Evolutionary conservation across 2,113 vertebrate genomes (phyloP), one percentile per base, ranked within the genome.

Genomic region (Peromyscus polionotus): DNA sequence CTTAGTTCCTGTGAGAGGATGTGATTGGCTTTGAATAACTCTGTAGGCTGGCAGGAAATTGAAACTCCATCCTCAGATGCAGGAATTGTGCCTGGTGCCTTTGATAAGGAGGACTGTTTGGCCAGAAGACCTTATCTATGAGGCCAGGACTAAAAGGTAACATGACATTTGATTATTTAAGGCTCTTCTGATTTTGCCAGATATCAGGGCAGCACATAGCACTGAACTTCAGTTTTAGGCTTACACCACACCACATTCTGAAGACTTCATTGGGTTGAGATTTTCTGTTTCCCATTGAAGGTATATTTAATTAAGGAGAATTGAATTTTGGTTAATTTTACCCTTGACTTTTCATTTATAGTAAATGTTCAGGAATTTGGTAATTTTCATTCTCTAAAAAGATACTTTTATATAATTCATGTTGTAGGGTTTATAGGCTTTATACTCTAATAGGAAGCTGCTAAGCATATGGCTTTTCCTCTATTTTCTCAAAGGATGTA

Each of bases 21-120:
- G 3, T 88, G 42, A 54, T 61, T 65, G n/a, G 54, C 80, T 88
- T 70, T 77, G 90, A 91, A 68, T 54, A 81, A 94, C 90, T 96
- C 63, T 91, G 28, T 33, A 91, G 26, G 33, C 68, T 93, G 81
- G 87, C 65, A 93, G 90, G 54, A 79, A 88, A 83, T 28, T 68
- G 70, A 96, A 91, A 91, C 76, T 22, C 10, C 4, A 2, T 88
- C 14, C 36, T 95, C 11, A 72, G 57, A 33, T 93, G 36, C 13
- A 61, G 76, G 79, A 91, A 91, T 75, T 45, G 48, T 80, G 63
- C 39, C 77, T 89, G 61, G 90, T 39, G 28, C 28, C 83, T 96
- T 80, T 95, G 90, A 93, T 75, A 96, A 91, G 90, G 36, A 86
- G 36, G n/a, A 3, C 22, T 45, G 14, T 96, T 90, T 97, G 87